phyloP scores from a whole-genome alignment of 2,888 invertebrate species.

The Cheilosia pagana region DNA sequence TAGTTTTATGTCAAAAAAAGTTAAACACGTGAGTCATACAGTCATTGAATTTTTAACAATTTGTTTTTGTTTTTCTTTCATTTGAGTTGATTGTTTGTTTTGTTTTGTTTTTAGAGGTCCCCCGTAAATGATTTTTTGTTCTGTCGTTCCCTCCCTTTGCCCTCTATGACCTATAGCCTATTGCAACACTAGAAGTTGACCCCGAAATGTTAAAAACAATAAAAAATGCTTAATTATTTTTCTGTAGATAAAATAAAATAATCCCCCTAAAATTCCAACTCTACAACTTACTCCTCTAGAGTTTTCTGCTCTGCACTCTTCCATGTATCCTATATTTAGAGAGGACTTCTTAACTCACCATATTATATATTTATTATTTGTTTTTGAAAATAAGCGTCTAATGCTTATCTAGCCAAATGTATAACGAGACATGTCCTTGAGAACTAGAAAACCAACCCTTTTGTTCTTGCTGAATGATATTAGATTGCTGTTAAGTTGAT shows the following conservation, averaged over 20 bases:
- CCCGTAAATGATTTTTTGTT: slow-evolving; percentile 35
- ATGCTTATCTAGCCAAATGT: slow-evolving; percentile 43
- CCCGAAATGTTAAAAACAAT: slow-evolving; percentile 48
- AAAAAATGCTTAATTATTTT: slow-evolving; percentile 65
- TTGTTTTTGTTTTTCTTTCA: slow-evolving; percentile 9
- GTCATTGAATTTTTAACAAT: slow-evolving; percentile 43
- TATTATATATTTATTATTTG: slow-evolving; percentile 18
- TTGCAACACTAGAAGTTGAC: slow-evolving; percentile 70
- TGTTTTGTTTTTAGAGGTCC: slow-evolving; percentile 60
- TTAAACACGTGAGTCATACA: slow-evolving; percentile 53
- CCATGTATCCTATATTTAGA: slow-evolving; percentile 44
- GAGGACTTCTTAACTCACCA: slow-evolving; percentile 45
- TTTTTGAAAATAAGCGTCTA: slow-evolving; percentile 44
- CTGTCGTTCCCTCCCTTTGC: slow-evolving; percentile 20
- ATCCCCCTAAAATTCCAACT: slow-evolving; percentile 41
- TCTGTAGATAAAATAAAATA: slow-evolving; percentile 55
- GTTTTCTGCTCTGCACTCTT: slow-evolving; percentile 65
- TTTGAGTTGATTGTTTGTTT: slow-evolving; percentile 30
- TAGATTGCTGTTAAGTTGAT: slow-evolving; percentile 71
- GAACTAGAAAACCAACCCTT: slow-evolving; percentile 33
- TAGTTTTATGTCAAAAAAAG: slow-evolving; percentile 25
- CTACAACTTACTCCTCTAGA: slow-evolving; percentile 55
- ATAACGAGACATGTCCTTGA: slow-evolving; percentile 28
- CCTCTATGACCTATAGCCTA: not conserved
- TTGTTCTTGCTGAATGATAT: slow-evolving; percentile 72